Conservation (phyloP, 1,140 invertebrate species). For the Meteorus sp. region DNA sequence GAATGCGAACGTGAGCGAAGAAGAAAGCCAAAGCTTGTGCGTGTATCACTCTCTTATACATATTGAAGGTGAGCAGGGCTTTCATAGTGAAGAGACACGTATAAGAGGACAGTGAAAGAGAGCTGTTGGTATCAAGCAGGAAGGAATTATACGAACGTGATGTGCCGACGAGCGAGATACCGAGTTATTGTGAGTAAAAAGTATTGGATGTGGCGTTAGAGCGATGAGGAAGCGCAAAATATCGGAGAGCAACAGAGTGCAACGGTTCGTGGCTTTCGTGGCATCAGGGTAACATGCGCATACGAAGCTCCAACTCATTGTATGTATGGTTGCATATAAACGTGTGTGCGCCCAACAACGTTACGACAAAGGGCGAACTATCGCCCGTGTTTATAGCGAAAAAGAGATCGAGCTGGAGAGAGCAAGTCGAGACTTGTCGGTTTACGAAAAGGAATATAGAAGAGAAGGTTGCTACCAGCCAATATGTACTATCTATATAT, state of each 20-base stretch:
- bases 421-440: too few relatives aligned
- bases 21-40: conserved; percentile 16
- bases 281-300: conserved; percentile 53
- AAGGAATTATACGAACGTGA: conserved; percentile 16
- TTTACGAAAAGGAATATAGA: conserved; percentile 5
- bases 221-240: conserved; percentile 43
- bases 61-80: conserved; percentile 14
- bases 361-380: conserved; percentile 17
- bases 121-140: conserved; percentile 10
- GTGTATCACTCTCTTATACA: conserved; percentile 22
- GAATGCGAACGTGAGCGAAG: conserved; percentile 27
- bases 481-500: too few relatives aligned
- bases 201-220: conserved; percentile 32
- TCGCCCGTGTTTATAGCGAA: not conserved
- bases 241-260: conserved; percentile 56
- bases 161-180: conserved; percentile 23
- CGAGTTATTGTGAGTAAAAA: conserved; percentile 32
- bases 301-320: conserved; percentile 19
- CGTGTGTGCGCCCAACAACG: not conserved
- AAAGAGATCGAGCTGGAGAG: conserved; percentile 5
- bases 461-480: conserved; percentile 12
- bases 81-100: conserved; percentile 12
- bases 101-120: conserved; percentile 11
- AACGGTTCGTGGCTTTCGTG: conserved; percentile 52
- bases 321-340: not conserved